Percentiles rank a stretch among this genome's conserved stretches.
These are phyloP conservation scores for Cheilinus undulatus DNA, from an alignment of 2,113 vertebrate genomes.

Conservation along the genomic window DNA sequence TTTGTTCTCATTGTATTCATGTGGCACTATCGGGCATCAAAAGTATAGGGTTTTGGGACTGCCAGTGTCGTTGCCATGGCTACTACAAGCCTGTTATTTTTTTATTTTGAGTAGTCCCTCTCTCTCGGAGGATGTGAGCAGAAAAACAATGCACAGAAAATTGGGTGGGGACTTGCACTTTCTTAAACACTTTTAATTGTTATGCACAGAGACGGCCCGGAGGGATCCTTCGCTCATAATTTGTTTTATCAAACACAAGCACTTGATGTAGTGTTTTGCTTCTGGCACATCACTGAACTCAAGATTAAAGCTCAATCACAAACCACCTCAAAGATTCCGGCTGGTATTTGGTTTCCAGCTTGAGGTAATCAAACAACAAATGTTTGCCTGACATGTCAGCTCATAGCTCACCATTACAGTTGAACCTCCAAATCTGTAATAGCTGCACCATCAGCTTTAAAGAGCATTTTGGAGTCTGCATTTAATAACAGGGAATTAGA, in stretches of 20 bases:
- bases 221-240: conserved; percentile 14
- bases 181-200: conserved; percentile 38
- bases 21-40: conserved; percentile 32
- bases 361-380: conserved; percentile 1
- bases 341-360: conserved; percentile 20
- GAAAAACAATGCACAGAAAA: conserved; percentile 42
- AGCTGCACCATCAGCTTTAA: conserved; percentile 36
- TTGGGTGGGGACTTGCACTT: conserved; percentile 19
- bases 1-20: conserved; percentile 19
- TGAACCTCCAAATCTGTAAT: conserved; percentile 46
- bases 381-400: conserved; percentile 17
- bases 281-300: conserved; percentile 1
- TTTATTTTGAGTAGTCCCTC: not conserved
- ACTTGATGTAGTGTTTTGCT: conserved; percentile 19
- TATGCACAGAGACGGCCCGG: not conserved
- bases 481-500: conserved; percentile 66
- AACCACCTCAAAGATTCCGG: conserved; percentile 6
- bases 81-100: conserved; percentile 17
- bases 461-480: conserved; percentile 43
- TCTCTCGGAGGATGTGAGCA: conserved; percentile 14
- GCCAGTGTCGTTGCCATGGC: conserved; percentile 49
- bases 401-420: conserved; percentile 45
- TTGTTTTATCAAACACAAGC: conserved; percentile 25
- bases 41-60: conserved; percentile 40
- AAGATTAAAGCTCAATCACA: conserved; percentile 15